These are phyloP conservation scores for Listrodromus nycthemerus DNA, from an alignment of 2,888 invertebrate species.

Conservation along the genomic window DNA sequence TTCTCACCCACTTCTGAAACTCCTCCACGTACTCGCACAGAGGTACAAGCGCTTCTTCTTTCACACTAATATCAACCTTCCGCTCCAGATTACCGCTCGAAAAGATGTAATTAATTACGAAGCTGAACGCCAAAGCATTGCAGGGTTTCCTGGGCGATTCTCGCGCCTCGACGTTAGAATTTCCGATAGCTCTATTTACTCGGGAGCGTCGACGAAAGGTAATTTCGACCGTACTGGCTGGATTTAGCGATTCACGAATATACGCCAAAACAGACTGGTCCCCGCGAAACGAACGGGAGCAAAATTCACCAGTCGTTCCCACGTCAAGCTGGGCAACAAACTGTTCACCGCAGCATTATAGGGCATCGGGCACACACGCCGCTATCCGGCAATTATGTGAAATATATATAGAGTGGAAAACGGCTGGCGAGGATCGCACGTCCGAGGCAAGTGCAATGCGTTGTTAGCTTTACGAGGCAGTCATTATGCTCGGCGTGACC, in stretches of 20 bases:
- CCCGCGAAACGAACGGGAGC: conserved; percentile 17
- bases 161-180: neutral
- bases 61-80: no score
- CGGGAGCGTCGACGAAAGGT: neutral
- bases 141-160: neutral
- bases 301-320: conserved; percentile 46
- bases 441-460: conserved; percentile 67
- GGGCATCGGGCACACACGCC: conserved; percentile 16
- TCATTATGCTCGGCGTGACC: conserved; percentile 69
- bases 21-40: no score
- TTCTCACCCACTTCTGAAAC: no score
- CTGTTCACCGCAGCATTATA: conserved; percentile 54
- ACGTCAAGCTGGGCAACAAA: conserved; percentile 55
- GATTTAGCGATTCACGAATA: neutral
- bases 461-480: conserved; percentile 73
- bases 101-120: neutral
- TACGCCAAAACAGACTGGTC: conserved; percentile 19
- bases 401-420: conserved; percentile 49
- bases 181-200: neutral
- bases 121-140: neutral
- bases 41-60: no score
- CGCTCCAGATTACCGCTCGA: no score
- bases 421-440: conserved; percentile 58
- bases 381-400: conserved; percentile 70
- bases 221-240: neutral